Base-by-base conservation (phyloP, 92 coral and sea anemone genomes). In the Epizoanthus fatuus region DNA sequence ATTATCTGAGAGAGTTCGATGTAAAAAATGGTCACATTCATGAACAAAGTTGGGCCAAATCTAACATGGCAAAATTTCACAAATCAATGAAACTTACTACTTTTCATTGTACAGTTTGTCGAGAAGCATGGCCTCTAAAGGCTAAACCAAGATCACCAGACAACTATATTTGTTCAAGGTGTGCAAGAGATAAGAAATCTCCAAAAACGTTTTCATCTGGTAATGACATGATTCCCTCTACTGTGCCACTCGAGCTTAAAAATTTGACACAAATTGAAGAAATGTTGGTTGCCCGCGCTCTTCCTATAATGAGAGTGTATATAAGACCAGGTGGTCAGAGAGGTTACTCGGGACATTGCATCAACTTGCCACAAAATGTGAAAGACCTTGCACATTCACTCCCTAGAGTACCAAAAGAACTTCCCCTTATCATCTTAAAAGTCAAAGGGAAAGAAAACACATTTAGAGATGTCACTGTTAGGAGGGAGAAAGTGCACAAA, bases 251-350 rank as follows among this genome's bases (percentile, higher is more conserved):
- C 2, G 35, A 29, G 35, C 35, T 29, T 29, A 29, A 29, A 29
- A 29, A 29, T 29, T 29, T 29, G 35, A 29, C 35, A 29, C 35
- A 29, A 2, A 29, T 29, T 29, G 35, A 29, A 29, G 35, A 29
- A 29, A 29, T 29, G 35, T 29, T 29, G 35, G 35, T 29, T 29
- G 35, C 35, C 35, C 84, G 84, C 49, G 69, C 63, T 69, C 78
- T 81, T 19, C 86, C 86, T 35, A 81, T 54, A 8, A 81, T 81
- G 67, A 81, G 79, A 53, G 95, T 91, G 37, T 91, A 92, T 39
- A 84, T 89, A 60, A 92, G 84, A 20, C 90, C 93, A 38, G 95
- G 95, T 68, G 92, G 92, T 29, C 92, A 29, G 35, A 29, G 35
- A 29, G 35, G 35, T 29, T 29, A 29, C 35, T 29, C 35, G 35